These are phyloP conservation scores for Bergia puertoricense DNA, from an alignment of 92 coral and sea anemone genomes.

Conservation along the genomic window DNA sequence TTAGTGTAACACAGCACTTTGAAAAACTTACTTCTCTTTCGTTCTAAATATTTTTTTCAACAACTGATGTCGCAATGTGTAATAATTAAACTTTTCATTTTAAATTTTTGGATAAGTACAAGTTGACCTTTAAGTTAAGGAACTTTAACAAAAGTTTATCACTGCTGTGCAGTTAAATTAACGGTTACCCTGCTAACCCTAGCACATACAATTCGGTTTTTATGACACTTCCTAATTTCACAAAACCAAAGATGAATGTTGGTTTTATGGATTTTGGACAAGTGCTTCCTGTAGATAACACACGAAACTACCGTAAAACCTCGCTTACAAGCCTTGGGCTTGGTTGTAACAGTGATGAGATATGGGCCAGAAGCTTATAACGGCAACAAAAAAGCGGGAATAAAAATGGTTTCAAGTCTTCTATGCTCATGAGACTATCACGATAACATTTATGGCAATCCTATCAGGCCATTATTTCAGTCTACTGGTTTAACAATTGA, in stretches of 20 bases:
- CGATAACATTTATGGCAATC: too few species aligned
- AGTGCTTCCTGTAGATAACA: too few species aligned
- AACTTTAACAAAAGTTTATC: background rate
- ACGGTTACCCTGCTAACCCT: background rate
- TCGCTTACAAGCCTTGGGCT: background rate
- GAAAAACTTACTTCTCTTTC: background rate
- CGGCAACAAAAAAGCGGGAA: too few species aligned
- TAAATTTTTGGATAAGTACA: background rate
- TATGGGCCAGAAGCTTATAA: too few species aligned
- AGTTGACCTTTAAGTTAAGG: background rate
- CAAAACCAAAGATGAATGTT: too few species aligned
- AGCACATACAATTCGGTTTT: too few species aligned
- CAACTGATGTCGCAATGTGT: background rate
- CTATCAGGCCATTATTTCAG: too few species aligned
- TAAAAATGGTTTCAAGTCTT: too few species aligned
- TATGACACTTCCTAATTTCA: too few species aligned
- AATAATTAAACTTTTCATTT: background rate
- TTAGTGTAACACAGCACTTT: background rate
- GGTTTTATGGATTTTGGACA: too few species aligned
- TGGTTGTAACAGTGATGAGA: too few species aligned
- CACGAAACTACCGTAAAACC: background rate
- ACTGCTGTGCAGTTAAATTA: background rate
- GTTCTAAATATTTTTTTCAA: background rate
- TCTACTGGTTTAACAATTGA: background rate
- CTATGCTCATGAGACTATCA: too few species aligned